Conservation (phyloP, 2,888 invertebrate species). For the Odontomyia ornata region DNA sequence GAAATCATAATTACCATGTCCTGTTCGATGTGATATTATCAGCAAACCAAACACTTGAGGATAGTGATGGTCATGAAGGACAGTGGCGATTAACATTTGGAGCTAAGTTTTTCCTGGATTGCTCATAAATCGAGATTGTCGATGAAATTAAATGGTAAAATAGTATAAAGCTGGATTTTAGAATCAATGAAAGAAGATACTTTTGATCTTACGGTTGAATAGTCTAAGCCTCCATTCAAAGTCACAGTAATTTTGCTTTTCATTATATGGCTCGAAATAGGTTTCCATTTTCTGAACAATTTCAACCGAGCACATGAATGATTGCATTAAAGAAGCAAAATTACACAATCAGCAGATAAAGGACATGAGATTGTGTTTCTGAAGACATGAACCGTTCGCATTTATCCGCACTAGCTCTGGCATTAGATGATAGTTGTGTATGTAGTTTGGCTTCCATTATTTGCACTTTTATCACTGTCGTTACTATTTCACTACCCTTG, state of each 20-base stretch:
- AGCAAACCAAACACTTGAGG: neutral
- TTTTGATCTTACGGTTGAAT: too few relatives aligned
- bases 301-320: neutral
- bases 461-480: slow-evolving; percentile 12
- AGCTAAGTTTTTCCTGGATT: slow-evolving; percentile 16
- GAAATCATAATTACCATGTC: slow-evolving; percentile 47
- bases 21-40: slow-evolving; percentile 7
- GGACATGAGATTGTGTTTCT: neutral
- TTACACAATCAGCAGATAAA: neutral
- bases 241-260: too few relatives aligned
- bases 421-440: too few relatives aligned
- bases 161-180: too few relatives aligned
- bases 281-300: too few relatives aligned
- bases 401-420: neutral
- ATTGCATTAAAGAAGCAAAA: slow-evolving; percentile 18
- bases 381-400: neutral
- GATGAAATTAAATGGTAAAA: too few relatives aligned
- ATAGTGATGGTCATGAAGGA: neutral
- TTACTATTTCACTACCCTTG: neutral
- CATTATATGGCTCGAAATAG: too few relatives aligned
- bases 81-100: neutral
- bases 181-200: too few relatives aligned
- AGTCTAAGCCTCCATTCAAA: too few relatives aligned
- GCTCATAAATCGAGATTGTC: too few relatives aligned
- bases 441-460: neutral